phyloP scores from a whole-genome alignment of 1,140 invertebrate genomes.

The Procambarus clarkii region DNA sequence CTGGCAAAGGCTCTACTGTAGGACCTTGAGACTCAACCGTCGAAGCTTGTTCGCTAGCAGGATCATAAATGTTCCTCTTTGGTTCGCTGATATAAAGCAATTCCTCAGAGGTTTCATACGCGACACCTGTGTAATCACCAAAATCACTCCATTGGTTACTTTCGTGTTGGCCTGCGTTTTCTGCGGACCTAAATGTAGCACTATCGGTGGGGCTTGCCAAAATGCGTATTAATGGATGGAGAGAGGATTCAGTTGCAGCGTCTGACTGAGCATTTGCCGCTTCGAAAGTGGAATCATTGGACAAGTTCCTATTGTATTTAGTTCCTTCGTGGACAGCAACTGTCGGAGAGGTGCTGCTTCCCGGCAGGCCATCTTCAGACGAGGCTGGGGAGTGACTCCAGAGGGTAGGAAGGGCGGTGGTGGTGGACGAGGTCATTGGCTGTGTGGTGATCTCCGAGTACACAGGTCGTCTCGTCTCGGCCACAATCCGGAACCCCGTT shows the following conservation, averaged over 20 bases:
- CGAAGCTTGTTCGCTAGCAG: neutral
- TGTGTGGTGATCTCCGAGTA: neutral
- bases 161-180: neutral
- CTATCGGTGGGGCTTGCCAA: neutral
- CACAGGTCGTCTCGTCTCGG: neutral
- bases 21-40: neutral
- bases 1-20: neutral
- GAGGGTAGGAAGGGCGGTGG: neutral
- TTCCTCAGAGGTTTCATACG: neutral
- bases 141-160: neutral
- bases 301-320: neutral
- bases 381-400: slow-evolving; percentile 2
- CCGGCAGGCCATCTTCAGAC: neutral
- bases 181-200: neutral
- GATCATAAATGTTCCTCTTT: neutral
- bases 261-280: neutral
- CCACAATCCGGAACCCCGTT: neutral
- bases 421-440: neutral
- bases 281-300: neutral
- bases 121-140: neutral
- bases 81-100: neutral
- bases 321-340: neutral
- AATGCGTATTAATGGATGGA: neutral
- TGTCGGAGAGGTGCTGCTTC: neutral
- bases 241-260: neutral